Evolutionary conservation across 92 coral and sea anemone species (phyloP).

Genomic region (Epizoanthus ramosus): DNA sequence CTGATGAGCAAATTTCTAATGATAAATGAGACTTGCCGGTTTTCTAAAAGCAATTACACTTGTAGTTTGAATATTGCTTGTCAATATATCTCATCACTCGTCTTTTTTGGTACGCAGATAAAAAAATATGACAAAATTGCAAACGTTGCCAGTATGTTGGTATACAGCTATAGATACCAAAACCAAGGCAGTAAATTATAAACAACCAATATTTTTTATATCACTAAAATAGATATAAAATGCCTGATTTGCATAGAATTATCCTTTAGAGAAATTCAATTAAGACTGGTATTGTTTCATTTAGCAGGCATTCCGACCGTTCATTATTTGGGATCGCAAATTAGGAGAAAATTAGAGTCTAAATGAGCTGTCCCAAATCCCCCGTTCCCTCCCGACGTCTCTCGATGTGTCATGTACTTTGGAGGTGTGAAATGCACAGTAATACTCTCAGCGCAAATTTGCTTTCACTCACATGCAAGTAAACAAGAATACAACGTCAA

Average conservation of each 20-base stretch:
- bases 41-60: slow-evolving; percentile 25
- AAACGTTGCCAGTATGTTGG: background rate
- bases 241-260: slow-evolving; percentile 47
- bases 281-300: slow-evolving; percentile 40
- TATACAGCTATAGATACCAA: background rate
- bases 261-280: slow-evolving; percentile 54
- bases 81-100: slow-evolving; percentile 1
- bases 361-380: slow-evolving; percentile 24
- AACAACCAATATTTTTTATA: background rate
- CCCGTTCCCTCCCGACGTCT: background rate
- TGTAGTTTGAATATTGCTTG: slow-evolving; percentile 21
- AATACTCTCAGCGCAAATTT: background rate
- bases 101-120: slow-evolving; percentile 1
- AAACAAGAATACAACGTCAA: slow-evolving; percentile 24
- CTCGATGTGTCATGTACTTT: background rate
- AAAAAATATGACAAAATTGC: background rate
- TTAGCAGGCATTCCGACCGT: slow-evolving; percentile 36
- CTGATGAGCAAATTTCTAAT: slow-evolving; percentile 10
- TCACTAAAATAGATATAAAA: slow-evolving; percentile 27
- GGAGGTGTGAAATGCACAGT: slow-evolving; percentile 18
- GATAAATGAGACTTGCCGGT: slow-evolving; percentile 11
- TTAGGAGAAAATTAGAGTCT: slow-evolving; percentile 37
- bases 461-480: slow-evolving; percentile 18
- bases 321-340: slow-evolving; percentile 36
- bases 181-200: background rate